A percentile compares a stretch with the other conserved stretches of the same genome.
Conservation (phyloP, 2,888 invertebrate genomes). For the Leptinotarsa juncta region DNA sequence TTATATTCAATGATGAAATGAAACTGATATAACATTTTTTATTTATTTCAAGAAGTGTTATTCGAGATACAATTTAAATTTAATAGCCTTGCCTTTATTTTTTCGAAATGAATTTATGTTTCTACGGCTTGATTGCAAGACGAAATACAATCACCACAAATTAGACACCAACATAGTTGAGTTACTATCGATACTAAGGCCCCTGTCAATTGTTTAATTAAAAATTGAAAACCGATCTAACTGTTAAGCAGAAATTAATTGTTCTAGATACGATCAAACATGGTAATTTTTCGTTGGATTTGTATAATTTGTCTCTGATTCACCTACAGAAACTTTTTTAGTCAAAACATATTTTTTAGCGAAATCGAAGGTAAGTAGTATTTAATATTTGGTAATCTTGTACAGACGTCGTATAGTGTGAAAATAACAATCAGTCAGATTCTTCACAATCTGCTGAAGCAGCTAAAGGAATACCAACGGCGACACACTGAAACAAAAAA, state of each 20-base stretch:
- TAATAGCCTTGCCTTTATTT: too few relatives aligned
- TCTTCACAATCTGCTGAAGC: constrained; percentile 30
- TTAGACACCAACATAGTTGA: background rate
- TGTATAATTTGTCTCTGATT: background rate
- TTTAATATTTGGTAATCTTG: background rate
- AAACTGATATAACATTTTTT: too few relatives aligned
- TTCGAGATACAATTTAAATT: too few relatives aligned
- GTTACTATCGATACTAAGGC: constrained; percentile 2
- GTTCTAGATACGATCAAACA: background rate
- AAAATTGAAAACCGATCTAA: background rate
- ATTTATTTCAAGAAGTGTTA: too few relatives aligned
- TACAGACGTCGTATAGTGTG: background rate
- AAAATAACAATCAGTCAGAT: constrained; percentile 23
- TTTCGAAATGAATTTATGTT: background rate
- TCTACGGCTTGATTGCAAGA: background rate
- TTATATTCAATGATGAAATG: too few relatives aligned
- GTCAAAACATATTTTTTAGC: background rate
- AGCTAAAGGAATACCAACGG: constrained; percentile 18
- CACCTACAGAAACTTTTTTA: background rate
- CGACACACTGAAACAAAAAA: constrained; percentile 31
- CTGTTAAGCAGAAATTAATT: background rate
- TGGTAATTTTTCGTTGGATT: background rate
- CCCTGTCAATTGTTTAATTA: background rate
- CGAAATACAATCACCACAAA: background rate
- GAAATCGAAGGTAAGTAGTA: background rate